phyloP scores from a whole-genome alignment of 2,888 invertebrate genomes.

The Lymantria monacha region DNA sequence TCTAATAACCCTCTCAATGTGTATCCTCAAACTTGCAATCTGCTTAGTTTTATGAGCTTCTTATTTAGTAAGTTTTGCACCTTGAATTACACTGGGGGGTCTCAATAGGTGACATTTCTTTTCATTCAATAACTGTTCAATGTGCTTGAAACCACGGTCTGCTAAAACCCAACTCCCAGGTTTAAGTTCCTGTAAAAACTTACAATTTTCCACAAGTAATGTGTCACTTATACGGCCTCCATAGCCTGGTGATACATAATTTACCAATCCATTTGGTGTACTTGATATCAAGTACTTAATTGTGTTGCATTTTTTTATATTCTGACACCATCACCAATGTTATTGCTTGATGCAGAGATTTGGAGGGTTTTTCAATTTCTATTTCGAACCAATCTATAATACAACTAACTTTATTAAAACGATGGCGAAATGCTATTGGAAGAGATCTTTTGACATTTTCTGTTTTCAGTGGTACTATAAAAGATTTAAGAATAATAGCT shows the following conservation, averaged over 20 bases:
- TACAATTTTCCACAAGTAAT: neutral
- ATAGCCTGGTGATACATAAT: slow-evolving; percentile 30
- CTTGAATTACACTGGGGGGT: slow-evolving; percentile 1
- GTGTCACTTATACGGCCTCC: slow-evolving; percentile 14
- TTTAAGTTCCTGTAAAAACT: neutral
- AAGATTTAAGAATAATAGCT: slow-evolving; percentile 21
- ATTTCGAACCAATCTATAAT: slow-evolving; percentile 51
- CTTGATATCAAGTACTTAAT: slow-evolving; percentile 33
- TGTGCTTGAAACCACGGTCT: slow-evolving; percentile 1
- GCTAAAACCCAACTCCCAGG: slow-evolving; percentile 2
- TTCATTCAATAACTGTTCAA: neutral
- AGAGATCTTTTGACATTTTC: slow-evolving; percentile 15
- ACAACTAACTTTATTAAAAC: slow-evolving; percentile 28
- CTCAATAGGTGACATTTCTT: neutral
- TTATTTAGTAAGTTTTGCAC: neutral
- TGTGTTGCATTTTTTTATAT: slow-evolving; percentile 34
- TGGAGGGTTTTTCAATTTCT: slow-evolving; percentile 44
- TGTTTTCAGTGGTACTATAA: slow-evolving; percentile 21
- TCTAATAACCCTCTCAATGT: slow-evolving; percentile 4
- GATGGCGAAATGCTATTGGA: slow-evolving; percentile 31
- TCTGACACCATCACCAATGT: slow-evolving; percentile 53
- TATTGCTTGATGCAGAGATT: slow-evolving; percentile 37
- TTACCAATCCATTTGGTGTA: slow-evolving; percentile 32
- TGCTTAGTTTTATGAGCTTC: slow-evolving; percentile 3
- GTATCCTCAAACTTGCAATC: slow-evolving; percentile 5